Evolutionary conservation across 2,797 vertebrate genomes (phyloP).

Genomic region (Acrocephalus scirpaceus): DNA sequence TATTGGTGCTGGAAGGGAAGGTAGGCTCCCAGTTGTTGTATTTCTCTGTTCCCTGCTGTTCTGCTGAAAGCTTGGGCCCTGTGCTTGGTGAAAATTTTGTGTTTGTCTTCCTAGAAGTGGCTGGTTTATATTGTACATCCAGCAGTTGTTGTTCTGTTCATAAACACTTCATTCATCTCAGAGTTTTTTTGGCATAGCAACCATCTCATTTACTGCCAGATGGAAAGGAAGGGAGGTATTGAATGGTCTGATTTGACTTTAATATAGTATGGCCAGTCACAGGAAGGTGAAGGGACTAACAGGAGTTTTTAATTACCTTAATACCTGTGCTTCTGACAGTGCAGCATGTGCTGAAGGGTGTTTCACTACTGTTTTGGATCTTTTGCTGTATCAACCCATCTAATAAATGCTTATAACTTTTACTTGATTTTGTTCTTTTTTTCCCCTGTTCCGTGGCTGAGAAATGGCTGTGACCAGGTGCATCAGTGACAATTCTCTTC

Average conservation of each 20-base stretch:
- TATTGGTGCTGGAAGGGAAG: neutral
- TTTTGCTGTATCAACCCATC: neutral
- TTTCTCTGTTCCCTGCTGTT: neutral
- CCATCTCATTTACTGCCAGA: neutral
- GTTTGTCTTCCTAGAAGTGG: constrained; percentile 22
- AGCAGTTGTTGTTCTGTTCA: constrained; percentile 23
- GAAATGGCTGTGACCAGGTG: neutral
- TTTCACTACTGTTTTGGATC: neutral
- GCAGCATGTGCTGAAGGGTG: neutral
- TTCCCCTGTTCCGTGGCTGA: neutral
- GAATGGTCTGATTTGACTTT: constrained; percentile 1
- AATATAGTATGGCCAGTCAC: neutral
- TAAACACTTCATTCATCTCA: constrained; percentile 38
- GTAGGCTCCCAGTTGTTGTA: neutral
- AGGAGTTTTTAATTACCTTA: neutral
- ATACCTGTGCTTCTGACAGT: neutral
- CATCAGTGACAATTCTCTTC: neutral
- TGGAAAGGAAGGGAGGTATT: constrained; percentile 16
- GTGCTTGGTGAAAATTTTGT: neutral
- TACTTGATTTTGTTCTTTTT: neutral
- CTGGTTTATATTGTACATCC: constrained; percentile 12
- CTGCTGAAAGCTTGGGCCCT: neutral
- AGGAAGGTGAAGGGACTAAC: neutral
- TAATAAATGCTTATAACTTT: neutral
- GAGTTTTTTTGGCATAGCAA: neutral